These are phyloP conservation scores for Pachyrhynchus sulphureomaculatus DNA, from an alignment of 1,140 invertebrate genomes.

Conservation along the genomic window DNA sequence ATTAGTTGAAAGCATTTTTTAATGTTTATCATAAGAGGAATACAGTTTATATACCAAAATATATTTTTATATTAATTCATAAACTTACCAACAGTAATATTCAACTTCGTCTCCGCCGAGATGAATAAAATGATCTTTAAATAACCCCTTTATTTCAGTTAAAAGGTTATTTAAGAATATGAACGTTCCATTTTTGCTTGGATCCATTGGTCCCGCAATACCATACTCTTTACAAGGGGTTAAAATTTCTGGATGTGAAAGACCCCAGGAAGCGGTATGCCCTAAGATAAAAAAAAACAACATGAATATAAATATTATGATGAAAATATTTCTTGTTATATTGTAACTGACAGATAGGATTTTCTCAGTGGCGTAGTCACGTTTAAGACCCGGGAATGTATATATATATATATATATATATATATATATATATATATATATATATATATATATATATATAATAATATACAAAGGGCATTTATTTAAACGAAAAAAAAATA, in stretches of 20 bases:
- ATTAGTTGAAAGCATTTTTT: too few relatives aligned
- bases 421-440: too few relatives aligned
- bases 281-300: slow-evolving; percentile 59
- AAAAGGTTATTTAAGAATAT: slow-evolving; percentile 68
- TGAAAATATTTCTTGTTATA: too few relatives aligned
- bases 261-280: slow-evolving; percentile 84
- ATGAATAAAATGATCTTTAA: slow-evolving; percentile 80
- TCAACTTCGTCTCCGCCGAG: slow-evolving; percentile 92
- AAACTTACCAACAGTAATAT: slow-evolving; percentile 78
- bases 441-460: too few relatives aligned
- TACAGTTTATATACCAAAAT: neutral
- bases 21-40: too few relatives aligned
- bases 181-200: slow-evolving; percentile 64
- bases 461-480: neutral
- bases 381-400: too few relatives aligned
- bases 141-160: slow-evolving; percentile 65
- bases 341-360: too few relatives aligned
- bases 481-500: neutral
- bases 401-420: too few relatives aligned
- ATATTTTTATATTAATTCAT: neutral
- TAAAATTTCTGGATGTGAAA: slow-evolving; percentile 68
- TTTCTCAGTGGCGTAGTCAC: too few relatives aligned
- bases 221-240: slow-evolving; percentile 71
- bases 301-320: too few relatives aligned
- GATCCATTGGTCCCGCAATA: slow-evolving; percentile 77